Evolutionary conservation across 2,888 invertebrate genomes (phyloP).

Genomic region (Beris chalybata): DNA sequence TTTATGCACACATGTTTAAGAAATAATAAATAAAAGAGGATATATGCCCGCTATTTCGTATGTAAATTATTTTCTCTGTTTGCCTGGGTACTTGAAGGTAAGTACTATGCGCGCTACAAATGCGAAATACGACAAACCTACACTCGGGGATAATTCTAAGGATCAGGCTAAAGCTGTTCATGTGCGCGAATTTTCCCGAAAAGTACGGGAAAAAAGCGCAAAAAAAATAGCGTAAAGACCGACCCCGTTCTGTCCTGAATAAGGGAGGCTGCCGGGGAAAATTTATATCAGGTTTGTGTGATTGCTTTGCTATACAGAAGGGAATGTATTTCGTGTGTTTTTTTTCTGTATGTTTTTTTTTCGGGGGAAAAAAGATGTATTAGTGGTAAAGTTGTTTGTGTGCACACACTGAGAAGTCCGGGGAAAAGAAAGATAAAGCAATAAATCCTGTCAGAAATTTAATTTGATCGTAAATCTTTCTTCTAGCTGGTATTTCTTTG

Average conservation of each 20-base stretch:
- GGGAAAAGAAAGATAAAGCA: conserved; percentile 54
- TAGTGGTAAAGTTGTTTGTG: conserved; percentile 41
- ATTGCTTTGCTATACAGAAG: conserved; percentile 41
- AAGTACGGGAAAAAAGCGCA: conserved; percentile 1
- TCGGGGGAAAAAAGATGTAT: conserved; percentile 33
- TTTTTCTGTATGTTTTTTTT: conserved; percentile 34
- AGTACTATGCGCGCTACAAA: too few relatives aligned
- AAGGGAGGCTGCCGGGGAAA: conserved; percentile 30
- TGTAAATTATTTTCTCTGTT: conserved; percentile 37
- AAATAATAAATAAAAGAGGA: conserved; percentile 36
- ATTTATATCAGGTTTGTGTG: conserved; percentile 45
- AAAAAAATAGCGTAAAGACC: conserved; percentile 2
- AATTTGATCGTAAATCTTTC: conserved; percentile 59
- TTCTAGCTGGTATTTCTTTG: conserved; percentile 41
- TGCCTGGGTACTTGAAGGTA: background rate
- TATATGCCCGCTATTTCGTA: conserved; percentile 35
- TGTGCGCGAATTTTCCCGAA: conserved; percentile 17
- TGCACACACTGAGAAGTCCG: conserved; percentile 51
- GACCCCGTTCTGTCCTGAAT: conserved; percentile 2
- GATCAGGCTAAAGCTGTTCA: background rate
- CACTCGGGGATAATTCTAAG: too few relatives aligned
- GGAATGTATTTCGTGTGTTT: conserved; percentile 28
- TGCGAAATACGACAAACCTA: too few relatives aligned
- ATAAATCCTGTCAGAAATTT: conserved; percentile 60
- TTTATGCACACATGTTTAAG: conserved; percentile 37